Evolutionary conservation across 2,113 vertebrate genomes (phyloP), one percentile per base, ranked within the genome.

Genomic region (Sturnira hondurensis): DNA sequence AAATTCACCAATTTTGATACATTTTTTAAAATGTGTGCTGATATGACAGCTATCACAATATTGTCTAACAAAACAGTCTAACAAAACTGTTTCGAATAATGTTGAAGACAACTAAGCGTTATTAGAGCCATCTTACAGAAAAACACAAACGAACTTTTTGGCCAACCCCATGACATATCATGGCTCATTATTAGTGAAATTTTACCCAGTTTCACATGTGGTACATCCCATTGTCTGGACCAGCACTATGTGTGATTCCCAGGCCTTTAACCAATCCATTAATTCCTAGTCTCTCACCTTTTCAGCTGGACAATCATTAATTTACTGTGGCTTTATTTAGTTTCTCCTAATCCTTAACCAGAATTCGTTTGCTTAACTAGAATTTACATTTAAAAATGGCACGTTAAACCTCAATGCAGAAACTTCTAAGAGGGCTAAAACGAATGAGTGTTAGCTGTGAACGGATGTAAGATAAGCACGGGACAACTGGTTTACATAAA

Each of bases 221-320:
- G 33, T 71, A 6, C 28, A 47, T 22, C 26, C 70, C 56, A 45
- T 77, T 84, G 36, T 76, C 76, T 89, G 84, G 38, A 68, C 14
- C 6, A 7, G 0, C 14, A 12, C 12, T 54, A 22, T 5, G 10
- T 56, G 12, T 22, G 24, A 93, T 38, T 71, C 61, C 45, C 43
- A 54, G 56, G 20, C 83, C 38, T 89, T 50, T 58, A 7, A 20
- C 33, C 12, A 38, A 78, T 8, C 7, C 50, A n/a, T 61, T 90
- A 22, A 56, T 61, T 89, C 50, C 84, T 86, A 17, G 31, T 45
- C 26, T 2, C 15, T 90, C 58, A 43, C 76, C 76, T 83, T 81
- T 78, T 85, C 61, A 73, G 58, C n/a, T n/a, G 36, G 56, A 71
- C 84, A 93, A 88, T 94, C 86, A 93, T 92, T 95, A 91, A 97